These are phyloP conservation scores for Eudorcas thomsonii DNA, from an alignment of 2,113 vertebrate species.

Conservation along the genomic window DNA sequence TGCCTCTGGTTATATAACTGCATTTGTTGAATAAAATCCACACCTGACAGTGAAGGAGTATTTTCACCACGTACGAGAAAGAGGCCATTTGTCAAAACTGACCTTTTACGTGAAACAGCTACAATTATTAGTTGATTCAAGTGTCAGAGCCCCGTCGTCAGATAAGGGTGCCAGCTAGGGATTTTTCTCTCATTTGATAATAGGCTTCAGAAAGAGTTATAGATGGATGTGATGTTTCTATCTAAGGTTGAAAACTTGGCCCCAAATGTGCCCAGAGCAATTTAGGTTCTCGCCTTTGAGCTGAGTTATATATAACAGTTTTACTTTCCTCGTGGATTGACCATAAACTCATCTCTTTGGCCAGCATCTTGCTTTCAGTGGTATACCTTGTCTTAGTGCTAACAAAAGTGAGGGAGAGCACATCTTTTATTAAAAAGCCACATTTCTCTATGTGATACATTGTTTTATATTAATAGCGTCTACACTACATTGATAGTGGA, in stretches of 20 bases:
- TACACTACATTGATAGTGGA: background rate
- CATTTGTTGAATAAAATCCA: conserved; percentile 34
- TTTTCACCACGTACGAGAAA: conserved; percentile 9
- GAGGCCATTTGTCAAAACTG: conserved; percentile 74
- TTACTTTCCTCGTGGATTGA: conserved; percentile 1
- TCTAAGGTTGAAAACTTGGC: conserved; percentile 11
- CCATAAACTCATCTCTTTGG: background rate
- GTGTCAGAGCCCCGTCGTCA: conserved; percentile 60
- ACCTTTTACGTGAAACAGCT: conserved; percentile 73
- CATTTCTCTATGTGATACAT: background rate
- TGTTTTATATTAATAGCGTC: background rate
- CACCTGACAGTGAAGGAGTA: conserved; percentile 26
- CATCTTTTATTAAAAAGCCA: background rate
- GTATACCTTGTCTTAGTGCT: background rate
- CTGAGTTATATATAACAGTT: conserved; percentile 2
- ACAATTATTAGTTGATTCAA: conserved; percentile 70
- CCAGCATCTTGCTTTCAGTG: background rate
- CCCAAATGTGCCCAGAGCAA: background rate
- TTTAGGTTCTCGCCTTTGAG: background rate
- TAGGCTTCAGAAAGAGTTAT: conserved; percentile 55
- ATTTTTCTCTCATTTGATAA: conserved; percentile 56
- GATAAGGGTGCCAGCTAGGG: conserved; percentile 64
- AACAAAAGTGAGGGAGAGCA: background rate
- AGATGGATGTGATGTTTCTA: conserved; percentile 38
- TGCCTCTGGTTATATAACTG: background rate